Evolutionary conservation across 2,797 vertebrate genomes (phyloP).

Genomic region (Lithobates sylvaticus): DNA sequence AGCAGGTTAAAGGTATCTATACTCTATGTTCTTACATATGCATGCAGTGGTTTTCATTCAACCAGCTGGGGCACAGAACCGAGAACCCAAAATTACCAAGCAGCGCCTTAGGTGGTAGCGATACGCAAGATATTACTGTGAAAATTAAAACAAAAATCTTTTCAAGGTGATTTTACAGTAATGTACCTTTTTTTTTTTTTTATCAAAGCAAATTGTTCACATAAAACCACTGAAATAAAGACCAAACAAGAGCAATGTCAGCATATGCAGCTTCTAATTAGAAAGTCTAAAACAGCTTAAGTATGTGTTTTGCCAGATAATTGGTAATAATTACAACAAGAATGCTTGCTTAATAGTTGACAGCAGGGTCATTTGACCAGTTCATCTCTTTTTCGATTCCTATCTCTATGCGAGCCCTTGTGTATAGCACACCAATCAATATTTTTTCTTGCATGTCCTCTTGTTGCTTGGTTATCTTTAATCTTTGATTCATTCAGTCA

Average conservation of each 20-base stretch:
- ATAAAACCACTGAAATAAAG: constrained; percentile 27
- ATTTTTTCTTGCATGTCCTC: not conserved
- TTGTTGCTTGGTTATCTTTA: not conserved
- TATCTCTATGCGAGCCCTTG: not conserved
- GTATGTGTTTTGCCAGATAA: constrained; percentile 43
- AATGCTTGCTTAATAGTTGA: constrained; percentile 15
- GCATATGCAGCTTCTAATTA: constrained; percentile 46
- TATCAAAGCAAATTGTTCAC: constrained; percentile 39
- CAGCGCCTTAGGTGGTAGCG: too few species aligned
- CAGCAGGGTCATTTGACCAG: constrained; percentile 18
- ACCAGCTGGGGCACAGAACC: too few species aligned
- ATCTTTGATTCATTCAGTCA: not conserved
- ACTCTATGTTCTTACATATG: too few species aligned
- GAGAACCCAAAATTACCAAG: too few species aligned
- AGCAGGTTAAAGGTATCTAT: too few species aligned
- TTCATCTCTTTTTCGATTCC: constrained; percentile 10
- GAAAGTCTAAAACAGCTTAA: constrained; percentile 37
- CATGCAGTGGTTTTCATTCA: too few species aligned
- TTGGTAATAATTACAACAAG: constrained; percentile 46
- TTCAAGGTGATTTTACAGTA: constrained; percentile 1
- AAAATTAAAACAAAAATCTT: constrained; percentile 40
- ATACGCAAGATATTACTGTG: not conserved
- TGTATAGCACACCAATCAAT: not conserved
- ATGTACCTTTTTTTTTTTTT: not conserved
- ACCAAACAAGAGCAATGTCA: constrained; percentile 44